These are phyloP conservation scores for Ennomos fuscantarius DNA, from an alignment of 2,888 invertebrate species.

Conservation along the genomic window DNA sequence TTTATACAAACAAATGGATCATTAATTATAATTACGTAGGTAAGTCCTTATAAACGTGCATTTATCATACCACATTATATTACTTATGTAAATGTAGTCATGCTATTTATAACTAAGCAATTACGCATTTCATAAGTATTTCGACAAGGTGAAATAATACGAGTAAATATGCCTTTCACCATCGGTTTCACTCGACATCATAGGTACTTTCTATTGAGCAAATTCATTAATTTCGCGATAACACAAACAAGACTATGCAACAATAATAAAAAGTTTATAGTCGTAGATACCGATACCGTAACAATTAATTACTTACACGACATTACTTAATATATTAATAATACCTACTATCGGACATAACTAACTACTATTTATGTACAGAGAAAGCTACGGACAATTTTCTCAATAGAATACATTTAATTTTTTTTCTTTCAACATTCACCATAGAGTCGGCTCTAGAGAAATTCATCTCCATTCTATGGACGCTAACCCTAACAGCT, in stretches of 20 bases:
- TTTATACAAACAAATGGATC: too few relatives aligned
- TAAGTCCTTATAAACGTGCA: too few relatives aligned
- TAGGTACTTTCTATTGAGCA: conserved; percentile 53
- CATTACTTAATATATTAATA: too few relatives aligned
- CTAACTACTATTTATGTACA: too few relatives aligned
- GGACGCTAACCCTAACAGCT: conserved; percentile 14
- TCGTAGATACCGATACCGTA: too few relatives aligned
- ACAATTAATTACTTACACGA: too few relatives aligned
- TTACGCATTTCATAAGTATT: conserved; percentile 21
- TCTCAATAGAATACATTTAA: too few relatives aligned
- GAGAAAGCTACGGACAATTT: too few relatives aligned
- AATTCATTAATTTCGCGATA: conserved; percentile 59
- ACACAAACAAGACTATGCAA: conserved; percentile 7
- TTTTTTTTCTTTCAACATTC: too few relatives aligned
- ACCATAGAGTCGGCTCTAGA: too few relatives aligned
- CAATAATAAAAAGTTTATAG: background rate
- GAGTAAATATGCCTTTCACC: conserved; percentile 58
- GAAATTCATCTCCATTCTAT: background rate
- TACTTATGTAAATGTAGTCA: conserved; percentile 16
- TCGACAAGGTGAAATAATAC: conserved; percentile 30
- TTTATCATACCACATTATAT: background rate
- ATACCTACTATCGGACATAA: too few relatives aligned
- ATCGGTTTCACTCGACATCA: conserved; percentile 43
- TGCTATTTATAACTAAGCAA: conserved; percentile 10
- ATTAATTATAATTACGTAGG: too few relatives aligned